Evolutionary conservation across 2,113 vertebrate species (phyloP), one percentile per base, ranked within the genome.

Genomic region (Bubalus kerabau): DNA sequence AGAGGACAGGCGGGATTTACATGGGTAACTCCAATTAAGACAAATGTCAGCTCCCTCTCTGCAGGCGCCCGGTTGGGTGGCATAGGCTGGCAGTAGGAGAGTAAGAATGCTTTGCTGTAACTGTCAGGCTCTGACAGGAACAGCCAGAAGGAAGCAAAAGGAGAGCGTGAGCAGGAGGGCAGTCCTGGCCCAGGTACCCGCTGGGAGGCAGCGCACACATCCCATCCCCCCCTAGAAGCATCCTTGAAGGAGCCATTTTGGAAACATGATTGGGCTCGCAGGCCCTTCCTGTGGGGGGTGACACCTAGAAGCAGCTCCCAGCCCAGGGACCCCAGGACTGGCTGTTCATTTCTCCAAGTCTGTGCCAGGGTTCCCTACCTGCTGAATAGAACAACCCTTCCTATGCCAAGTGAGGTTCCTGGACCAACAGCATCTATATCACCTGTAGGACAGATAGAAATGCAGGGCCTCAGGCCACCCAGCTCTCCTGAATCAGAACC

Each of bases 1-100:
- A 91, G 87, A 56, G 81, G 88, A 81, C 0, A 0, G 50, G 74
- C 0, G 0, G 92, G 90, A 86, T 91, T 95, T 98, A 97, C 97
- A 95, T 11, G 28, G 94, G 94, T 91, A 98, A 91, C 92, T 95
- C 97, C 97, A 97, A 88, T 96, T 92, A 97, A 95, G 97, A 98
- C 92, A 95, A 96, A 98, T 96, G 94, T 95, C 95, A 97, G 97
- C 85, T 90, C 81, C 71, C 67, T 92, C 87, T 94, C 87, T 3
- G 8, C 87, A 40, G 90, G 90, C 3, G 2, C 84, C 43, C 2
- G 1, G 17, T 13, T 24, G 2, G n/a, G 36, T 13, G 50, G 81
- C 36, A 5, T 14, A 32, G 80, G 60, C 87, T 57, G 10, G 0
- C 84, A 3, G 74, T 7, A 56, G 90, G 97, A 85, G 86, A 78